Conservation (phyloP, 2,797 vertebrate species). For the Limosa lapponica region DNA sequence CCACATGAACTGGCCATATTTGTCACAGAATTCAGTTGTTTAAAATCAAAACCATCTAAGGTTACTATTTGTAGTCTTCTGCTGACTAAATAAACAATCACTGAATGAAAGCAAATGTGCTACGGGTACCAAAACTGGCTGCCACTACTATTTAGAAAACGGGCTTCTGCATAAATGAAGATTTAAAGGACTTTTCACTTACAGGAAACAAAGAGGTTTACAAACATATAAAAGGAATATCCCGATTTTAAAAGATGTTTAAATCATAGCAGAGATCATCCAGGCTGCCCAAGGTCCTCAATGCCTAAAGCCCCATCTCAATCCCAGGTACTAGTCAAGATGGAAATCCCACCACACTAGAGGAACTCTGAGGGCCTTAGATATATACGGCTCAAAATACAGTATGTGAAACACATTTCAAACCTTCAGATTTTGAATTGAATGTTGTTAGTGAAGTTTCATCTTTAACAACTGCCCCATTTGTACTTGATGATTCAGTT, state of each 20-base stretch:
- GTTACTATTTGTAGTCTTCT: not conserved
- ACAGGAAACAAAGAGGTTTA: not conserved
- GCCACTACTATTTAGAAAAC: not conserved
- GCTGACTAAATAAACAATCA: not conserved
- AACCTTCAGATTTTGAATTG: constrained; percentile 82
- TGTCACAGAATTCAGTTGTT: not conserved
- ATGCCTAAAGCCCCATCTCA: not conserved
- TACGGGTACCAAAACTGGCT: not conserved
- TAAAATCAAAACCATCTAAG: not conserved
- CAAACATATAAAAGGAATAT: not conserved
- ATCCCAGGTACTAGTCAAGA: constrained; percentile 11
- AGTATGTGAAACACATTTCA: constrained; percentile 79
- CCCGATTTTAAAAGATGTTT: not conserved
- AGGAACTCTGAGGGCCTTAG: constrained; percentile 62
- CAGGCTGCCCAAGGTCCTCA: not conserved
- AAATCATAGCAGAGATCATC: constrained; percentile 12
- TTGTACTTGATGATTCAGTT: constrained; percentile 82
- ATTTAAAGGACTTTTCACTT: not conserved
- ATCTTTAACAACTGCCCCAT: constrained; percentile 83
- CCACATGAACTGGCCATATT: not conserved
- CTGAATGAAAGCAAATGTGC: not conserved
- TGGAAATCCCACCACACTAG: constrained; percentile 52
- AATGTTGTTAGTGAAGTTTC: constrained; percentile 80
- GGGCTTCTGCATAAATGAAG: not conserved
- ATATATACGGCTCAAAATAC: constrained; percentile 77